Evolutionary conservation across 2,888 invertebrate species (phyloP).

Genomic region (Smittia aterrima): DNA sequence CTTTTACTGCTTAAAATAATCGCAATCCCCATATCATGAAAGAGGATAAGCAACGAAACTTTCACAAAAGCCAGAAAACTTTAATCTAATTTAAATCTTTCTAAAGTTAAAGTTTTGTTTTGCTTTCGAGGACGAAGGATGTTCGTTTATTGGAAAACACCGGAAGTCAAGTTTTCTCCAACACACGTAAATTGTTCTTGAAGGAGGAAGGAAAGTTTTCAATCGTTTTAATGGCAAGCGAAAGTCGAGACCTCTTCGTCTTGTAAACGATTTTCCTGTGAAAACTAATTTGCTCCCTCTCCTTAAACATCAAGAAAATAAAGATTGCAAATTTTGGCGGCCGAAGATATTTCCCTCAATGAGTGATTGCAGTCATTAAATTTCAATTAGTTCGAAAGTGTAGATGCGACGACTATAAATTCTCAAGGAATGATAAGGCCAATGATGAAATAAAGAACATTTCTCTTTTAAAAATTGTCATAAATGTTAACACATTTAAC

Average conservation of each 20-base stretch:
- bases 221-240: too few relatives aligned
- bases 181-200: too few relatives aligned
- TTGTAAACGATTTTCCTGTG: neutral
- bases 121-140: too few relatives aligned
- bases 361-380: constrained; percentile 35
- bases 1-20: constrained; percentile 20
- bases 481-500: neutral
- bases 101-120: too few relatives aligned
- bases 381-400: constrained; percentile 34
- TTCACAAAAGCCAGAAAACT: too few relatives aligned
- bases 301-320: neutral
- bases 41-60: neutral
- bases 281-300: constrained; percentile 1
- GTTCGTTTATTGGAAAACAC: too few relatives aligned
- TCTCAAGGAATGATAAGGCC: too few relatives aligned
- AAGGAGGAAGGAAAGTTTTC: too few relatives aligned
- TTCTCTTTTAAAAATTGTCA: neutral
- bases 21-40: neutral
- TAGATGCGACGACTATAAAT: neutral
- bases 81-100: too few relatives aligned
- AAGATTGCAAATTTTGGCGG: neutral
- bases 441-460: too few relatives aligned
- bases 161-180: too few relatives aligned
- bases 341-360: neutral
- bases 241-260: too few relatives aligned